These are phyloP conservation scores for Trimorus sp. DNA, from an alignment of 2,888 invertebrate species.

Conservation along the genomic window DNA sequence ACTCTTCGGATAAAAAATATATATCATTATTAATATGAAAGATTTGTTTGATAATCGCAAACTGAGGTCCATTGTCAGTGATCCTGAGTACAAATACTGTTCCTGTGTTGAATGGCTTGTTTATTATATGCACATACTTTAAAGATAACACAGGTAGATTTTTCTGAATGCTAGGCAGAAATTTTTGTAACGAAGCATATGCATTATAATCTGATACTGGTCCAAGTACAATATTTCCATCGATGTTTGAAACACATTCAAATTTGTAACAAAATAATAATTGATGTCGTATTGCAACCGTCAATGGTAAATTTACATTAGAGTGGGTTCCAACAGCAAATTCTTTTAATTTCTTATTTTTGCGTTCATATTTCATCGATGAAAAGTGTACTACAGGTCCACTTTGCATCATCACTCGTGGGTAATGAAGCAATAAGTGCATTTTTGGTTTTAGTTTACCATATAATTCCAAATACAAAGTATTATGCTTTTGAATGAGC, in stretches of 20 bases:
- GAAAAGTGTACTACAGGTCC: slow-evolving; percentile 47
- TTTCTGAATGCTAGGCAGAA: not conserved
- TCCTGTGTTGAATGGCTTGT: not conserved
- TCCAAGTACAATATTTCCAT: slow-evolving; percentile 6
- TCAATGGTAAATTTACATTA: slow-evolving; percentile 43
- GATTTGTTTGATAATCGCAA: slow-evolving; percentile 25
- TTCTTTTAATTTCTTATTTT: slow-evolving; percentile 54
- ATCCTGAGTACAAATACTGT: not conserved
- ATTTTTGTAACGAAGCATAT: not conserved
- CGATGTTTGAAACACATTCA: not conserved
- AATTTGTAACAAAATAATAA: not conserved
- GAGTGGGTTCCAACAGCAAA: slow-evolving; percentile 33
- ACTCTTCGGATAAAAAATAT: not conserved
- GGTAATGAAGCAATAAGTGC: slow-evolving; percentile 39
- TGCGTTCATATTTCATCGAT: slow-evolving; percentile 49
- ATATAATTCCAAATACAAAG: slow-evolving; percentile 41
- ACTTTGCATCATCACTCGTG: slow-evolving; percentile 31
- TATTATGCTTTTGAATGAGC: slow-evolving; percentile 34
- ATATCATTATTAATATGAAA: slow-evolving; percentile 4
- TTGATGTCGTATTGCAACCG: slow-evolving; percentile 40
- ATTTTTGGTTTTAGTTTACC: slow-evolving; percentile 51
- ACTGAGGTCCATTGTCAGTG: slow-evolving; percentile 20
- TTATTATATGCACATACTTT: not conserved
- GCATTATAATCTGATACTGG: not conserved
- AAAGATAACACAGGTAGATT: not conserved